Base-by-base conservation (phyloP, 2,797 vertebrate species). In the Dendrocincla fuliginosa region DNA sequence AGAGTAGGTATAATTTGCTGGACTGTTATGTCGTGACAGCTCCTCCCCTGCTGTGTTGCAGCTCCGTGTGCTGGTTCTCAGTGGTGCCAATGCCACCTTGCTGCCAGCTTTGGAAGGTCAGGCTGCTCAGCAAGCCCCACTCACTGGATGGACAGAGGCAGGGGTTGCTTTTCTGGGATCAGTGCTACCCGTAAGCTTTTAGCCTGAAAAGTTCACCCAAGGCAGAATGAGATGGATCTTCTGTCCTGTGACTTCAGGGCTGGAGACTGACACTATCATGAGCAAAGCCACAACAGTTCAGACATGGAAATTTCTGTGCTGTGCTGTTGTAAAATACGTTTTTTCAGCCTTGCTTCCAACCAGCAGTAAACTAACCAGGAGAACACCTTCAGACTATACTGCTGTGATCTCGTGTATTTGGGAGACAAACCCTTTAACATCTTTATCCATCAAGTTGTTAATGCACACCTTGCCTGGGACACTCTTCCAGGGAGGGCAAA, bases 81-180 rank as follows among this genome's bases (percentile, higher is more conserved):
- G 42, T 37, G 69, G 42, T 1, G 2, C 60, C 75, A 76, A 69
- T 94, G 95, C 94, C 95, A 87, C 12, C 92, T 93, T 89, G 93
- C 95, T 96, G 95, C 44, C 44, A 33, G 75, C 39, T 55, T 33
- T 42, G 95, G 92, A 94, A 97, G 80, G 84, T 35, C 92, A 84
- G 55, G 76, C 50, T 88, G 55, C 71, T 68, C 35, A 17, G 11
- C 68, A 53, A 75, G 35, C n/a, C 17, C 32, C 15, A 4, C 4
- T 37, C 20, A 19, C 35, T 55, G 19, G 49, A 5, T 17, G 46
- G 53, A 14, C 57, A 80, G 27, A 71, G 11, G 10, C 25, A 23
- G 18, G 6, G 24, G 2, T 10, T 33, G 8, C 27, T 82, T 52
- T 69, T n/a, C 39, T 22, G 46, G 35, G 28, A 39, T 68, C n/a